Evolutionary conservation across 2,888 invertebrate species (phyloP), one percentile per base, ranked within the genome.

Genomic region (Unio pictorum): DNA sequence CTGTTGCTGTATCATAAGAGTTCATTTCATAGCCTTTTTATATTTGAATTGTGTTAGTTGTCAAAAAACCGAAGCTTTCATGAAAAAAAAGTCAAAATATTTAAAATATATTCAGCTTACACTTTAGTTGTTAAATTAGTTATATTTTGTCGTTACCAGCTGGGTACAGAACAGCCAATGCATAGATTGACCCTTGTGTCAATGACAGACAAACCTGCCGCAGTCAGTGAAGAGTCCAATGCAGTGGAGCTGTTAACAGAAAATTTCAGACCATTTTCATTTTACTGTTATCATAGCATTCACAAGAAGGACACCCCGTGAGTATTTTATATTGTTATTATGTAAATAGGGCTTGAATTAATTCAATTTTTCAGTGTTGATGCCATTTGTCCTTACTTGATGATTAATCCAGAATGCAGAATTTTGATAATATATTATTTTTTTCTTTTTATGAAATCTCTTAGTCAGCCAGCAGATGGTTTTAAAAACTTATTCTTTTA

Each of bases 241-340:
- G 70, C 73, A 1, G 85, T 90, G 23, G 89, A 90, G 72, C 81
- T 90, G 55, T 75, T 89, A 26, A 85, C 89, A 1, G 84, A 86
- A 60, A 86, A 87, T 26, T 90, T 90, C 85, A 79, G 83, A 61
- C 90, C 89, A 4, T 89, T 89, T 82, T 75, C 87, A 56, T 89
- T 86, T 83, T 90, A 86, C 84, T 88, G 88, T 73, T 87, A 89
- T 75, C 86, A 89, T 74, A 81, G 79, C 67, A 82, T 87, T 8
- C 89, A 89, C 78, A 75, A 65, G 64, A 81, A 80, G 66, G 80
- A 81, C 30, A 75, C 75, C 65, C 75, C 69, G 85, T 86, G 67
- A 75, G 81, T 75, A 17, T n/a, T 11, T 34, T 34, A 34, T 34
- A 7, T 34, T 34, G 7, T 34, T 34, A 34, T 34, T 34, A 26